Evolutionary conservation across 2,113 vertebrate genomes (phyloP), one percentile per base, ranked within the genome.

Genomic region (Ardeotis arabs): DNA sequence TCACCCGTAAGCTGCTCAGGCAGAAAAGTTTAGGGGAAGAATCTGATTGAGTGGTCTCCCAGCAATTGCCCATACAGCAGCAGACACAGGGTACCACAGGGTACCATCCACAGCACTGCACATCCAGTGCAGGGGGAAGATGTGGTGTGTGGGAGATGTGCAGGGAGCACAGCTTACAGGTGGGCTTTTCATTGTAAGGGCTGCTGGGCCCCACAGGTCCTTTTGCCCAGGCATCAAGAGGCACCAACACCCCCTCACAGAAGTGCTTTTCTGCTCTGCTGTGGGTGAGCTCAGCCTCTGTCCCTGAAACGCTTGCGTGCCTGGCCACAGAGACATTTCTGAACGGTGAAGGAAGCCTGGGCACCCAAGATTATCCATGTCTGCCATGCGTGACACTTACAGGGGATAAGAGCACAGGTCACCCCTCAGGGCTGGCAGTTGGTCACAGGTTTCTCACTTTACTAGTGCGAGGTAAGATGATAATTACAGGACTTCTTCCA

Each of bases 341-440:
- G 6, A n/a, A n/a, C 2, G 3, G 17, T 19, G 11, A 15, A 33
- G 19, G n/a, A 67, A 79, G 16, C 14, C 47, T 13, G 7, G 2
- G 33, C 17, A 22, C 10, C 37, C 14, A 5, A 45, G 28, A 28
- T 27, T 21, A 64, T 29, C 29, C 49, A 39, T 4, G 2, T 50
- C 10, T 56, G 50, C 70, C 37, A 27, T 0, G 6, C 13, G 31
- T 50, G 50, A 56, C 50, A 58, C 44, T 62, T 33, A 22, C 4
- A 29, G n/a, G 17, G 35, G 16, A 1, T 12, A 72, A 80, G 17
- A 72, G 35, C 45, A 72, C 29, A 58, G 33, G 15, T 11, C 25
- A 58, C 9, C 35, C 29, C 23, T 56, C 0, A 0, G 8, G 23
- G 13, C 20, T 27, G 22, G 50, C 60, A 82, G 27, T 1, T 24